Evolutionary conservation across 2,888 invertebrate genomes (phyloP).

Genomic region (Noctua janthina): DNA sequence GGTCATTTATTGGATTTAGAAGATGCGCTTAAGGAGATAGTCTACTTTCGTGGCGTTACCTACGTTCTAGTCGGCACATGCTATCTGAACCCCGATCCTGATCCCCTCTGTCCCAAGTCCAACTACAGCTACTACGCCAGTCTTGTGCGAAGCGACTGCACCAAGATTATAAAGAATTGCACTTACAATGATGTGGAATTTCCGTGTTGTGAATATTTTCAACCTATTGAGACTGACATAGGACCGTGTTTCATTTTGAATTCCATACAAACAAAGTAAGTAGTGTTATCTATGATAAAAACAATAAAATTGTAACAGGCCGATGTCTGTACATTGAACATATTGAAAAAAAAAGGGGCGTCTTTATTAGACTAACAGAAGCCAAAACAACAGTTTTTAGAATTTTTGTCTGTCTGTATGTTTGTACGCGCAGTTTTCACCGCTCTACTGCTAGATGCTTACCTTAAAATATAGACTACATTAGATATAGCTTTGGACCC

Average conservation of each 20-base stretch:
- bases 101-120: slow-evolving; percentile 89
- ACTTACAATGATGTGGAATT: slow-evolving; percentile 88
- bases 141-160: slow-evolving; percentile 89
- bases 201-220: slow-evolving; percentile 92
- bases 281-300: background rate
- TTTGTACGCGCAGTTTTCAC: no score
- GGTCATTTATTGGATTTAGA: slow-evolving; percentile 93
- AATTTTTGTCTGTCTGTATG: no score
- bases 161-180: slow-evolving; percentile 87
- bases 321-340: no score
- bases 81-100: slow-evolving; percentile 83
- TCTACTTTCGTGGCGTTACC: slow-evolving; percentile 92
- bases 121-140: slow-evolving; percentile 91
- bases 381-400: no score
- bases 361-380: no score
- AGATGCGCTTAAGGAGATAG: slow-evolving; percentile 92
- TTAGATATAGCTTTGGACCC: no score
- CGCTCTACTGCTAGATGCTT: no score
- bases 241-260: slow-evolving; percentile 92
- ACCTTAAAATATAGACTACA: no score
- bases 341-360: no score
- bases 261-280: slow-evolving; percentile 89
- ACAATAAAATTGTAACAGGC: no score
- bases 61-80: slow-evolving; percentile 92
- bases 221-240: slow-evolving; percentile 90